Percentiles rank a stretch among this genome's conserved stretches.
phyloP scores from a whole-genome alignment of 2,113 vertebrate species.

The Trachemys scripta region DNA sequence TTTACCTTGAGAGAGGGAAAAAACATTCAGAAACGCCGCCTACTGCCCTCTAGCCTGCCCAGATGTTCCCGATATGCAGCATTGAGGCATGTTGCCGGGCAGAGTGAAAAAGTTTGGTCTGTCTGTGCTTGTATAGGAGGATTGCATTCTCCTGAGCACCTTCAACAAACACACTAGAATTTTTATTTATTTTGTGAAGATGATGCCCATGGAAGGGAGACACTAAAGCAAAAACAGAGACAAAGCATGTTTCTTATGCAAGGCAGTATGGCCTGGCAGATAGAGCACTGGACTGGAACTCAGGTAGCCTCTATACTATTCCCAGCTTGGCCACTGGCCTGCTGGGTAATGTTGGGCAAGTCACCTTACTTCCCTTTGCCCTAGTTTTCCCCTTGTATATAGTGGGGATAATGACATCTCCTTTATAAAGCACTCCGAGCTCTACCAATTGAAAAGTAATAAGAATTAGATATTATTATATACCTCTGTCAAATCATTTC shows the following conservation, averaged over 20 bases:
- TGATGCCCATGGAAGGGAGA: neutral
- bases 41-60: neutral
- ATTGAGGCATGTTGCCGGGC: neutral
- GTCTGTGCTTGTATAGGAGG: neutral
- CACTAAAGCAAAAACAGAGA: neutral
- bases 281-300: neutral
- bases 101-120: neutral
- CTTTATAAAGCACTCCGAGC: neutral
- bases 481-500: neutral
- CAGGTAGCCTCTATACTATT: neutral
- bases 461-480: rapidly evolving
- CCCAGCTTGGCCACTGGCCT: neutral
- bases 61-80: neutral
- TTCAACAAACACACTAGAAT: neutral
- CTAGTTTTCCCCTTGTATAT: neutral
- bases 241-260: neutral
- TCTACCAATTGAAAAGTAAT: neutral
- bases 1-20: neutral
- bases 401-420: rapidly evolving
- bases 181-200: neutral
- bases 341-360: rapidly evolving
- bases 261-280: neutral
- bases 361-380: rapidly evolving
- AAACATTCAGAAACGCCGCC: neutral
- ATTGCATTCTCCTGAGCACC: too few relatives aligned